These are phyloP conservation scores for Saccostrea glomerata DNA, from an alignment of 1,140 invertebrate genomes.

Conservation along the genomic window DNA sequence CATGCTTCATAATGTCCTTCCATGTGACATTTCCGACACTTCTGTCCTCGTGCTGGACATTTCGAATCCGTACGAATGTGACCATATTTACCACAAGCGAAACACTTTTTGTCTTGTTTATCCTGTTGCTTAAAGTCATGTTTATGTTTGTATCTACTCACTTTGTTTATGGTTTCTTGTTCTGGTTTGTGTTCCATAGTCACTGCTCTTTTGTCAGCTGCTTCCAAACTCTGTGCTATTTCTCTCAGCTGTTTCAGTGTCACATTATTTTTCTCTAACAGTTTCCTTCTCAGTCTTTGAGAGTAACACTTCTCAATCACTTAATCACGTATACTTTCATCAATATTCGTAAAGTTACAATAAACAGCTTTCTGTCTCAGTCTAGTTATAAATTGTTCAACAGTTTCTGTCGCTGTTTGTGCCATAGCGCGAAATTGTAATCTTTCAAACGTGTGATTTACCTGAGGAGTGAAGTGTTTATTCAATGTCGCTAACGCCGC, in stretches of 20 bases:
- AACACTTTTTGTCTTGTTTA: slow-evolving; percentile 18
- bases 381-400: slow-evolving; percentile 53
- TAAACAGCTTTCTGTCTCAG: slow-evolving; percentile 50
- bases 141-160: neutral
- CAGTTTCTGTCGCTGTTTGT: slow-evolving; percentile 48
- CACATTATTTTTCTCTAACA: slow-evolving; percentile 45
- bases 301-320: slow-evolving; percentile 58
- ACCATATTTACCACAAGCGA: slow-evolving; percentile 41
- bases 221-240: slow-evolving; percentile 46
- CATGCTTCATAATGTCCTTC: slow-evolving; percentile 49
- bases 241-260: slow-evolving; percentile 48
- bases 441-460: slow-evolving; percentile 50
- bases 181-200: slow-evolving; percentile 35
- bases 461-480: slow-evolving; percentile 52
- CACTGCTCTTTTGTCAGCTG: slow-evolving; percentile 47
- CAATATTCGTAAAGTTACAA: slow-evolving; percentile 52
- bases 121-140: neutral
- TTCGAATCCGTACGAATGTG: slow-evolving; percentile 23
- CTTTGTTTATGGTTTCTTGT: slow-evolving; percentile 20
- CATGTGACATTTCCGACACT: slow-evolving; percentile 39
- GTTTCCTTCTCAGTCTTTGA: slow-evolving; percentile 48
- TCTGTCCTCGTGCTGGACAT: slow-evolving; percentile 44
- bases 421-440: slow-evolving; percentile 32
- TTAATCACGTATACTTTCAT: slow-evolving; percentile 56
- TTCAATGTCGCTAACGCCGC: slow-evolving; percentile 19